These are phyloP conservation scores for Myocastor coypus DNA, from an alignment of 2,113 vertebrate species.

Conservation along the genomic window DNA sequence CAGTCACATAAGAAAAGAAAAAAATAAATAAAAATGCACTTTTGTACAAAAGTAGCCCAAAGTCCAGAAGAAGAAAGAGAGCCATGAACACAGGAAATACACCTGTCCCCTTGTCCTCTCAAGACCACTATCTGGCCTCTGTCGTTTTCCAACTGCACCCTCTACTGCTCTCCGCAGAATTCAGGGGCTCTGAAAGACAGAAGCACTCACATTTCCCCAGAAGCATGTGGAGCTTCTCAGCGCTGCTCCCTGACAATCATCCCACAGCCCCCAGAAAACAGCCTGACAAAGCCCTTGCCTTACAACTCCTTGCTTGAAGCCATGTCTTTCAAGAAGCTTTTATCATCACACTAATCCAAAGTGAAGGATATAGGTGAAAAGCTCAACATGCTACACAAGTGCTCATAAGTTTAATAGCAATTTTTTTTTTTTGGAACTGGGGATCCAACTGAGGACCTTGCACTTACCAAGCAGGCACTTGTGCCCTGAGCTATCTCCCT, in stretches of 20 bases:
- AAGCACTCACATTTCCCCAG: not conserved
- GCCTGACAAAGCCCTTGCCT: not conserved
- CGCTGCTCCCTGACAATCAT: not conserved
- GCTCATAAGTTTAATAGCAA: not conserved
- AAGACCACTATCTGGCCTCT: not conserved
- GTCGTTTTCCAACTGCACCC: not conserved
- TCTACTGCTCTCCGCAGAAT: not conserved
- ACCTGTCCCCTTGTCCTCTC: not conserved
- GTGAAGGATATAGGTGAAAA: not conserved
- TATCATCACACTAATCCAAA: not conserved
- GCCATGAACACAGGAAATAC: not conserved
- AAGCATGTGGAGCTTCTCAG: not conserved
- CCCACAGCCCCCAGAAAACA: not conserved
- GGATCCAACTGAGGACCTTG: too few species aligned
- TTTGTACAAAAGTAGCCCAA: constrained; percentile 29
- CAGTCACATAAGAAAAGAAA: constrained; percentile 34
- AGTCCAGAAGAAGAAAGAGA: constrained; percentile 46
- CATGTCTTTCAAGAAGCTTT: not conserved
- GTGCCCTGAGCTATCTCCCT: too few species aligned
- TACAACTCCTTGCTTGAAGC: not conserved
- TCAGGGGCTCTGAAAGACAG: not conserved
- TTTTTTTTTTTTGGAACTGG: not conserved
- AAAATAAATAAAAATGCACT: constrained; percentile 37
- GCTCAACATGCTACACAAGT: not conserved
- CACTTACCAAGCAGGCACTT: too few species aligned